Evolutionary conservation across 2,888 invertebrate species (phyloP).

Genomic region (Germaria angustata): DNA sequence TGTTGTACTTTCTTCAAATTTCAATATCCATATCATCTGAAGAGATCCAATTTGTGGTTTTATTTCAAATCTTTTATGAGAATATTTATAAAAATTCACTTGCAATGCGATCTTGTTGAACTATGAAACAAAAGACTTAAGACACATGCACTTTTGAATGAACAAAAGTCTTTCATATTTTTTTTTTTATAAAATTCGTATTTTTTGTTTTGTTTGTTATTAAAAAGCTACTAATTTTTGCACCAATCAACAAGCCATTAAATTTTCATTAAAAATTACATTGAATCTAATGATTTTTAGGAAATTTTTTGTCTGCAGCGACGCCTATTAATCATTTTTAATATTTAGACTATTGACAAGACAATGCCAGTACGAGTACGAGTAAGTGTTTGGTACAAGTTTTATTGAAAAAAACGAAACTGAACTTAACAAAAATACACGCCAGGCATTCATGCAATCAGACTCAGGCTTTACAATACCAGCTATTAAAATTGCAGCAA

Average conservation of each 20-base stretch:
- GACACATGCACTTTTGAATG: background rate
- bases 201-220: background rate
- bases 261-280: conserved; percentile 8
- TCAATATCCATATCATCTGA: too few relatives aligned
- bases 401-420: conserved; percentile 21
- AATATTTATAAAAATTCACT: background rate
- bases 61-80: background rate
- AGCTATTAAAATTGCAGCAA: conserved; percentile 24
- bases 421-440: conserved; percentile 8
- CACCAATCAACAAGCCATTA: conserved; percentile 18
- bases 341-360: conserved; percentile 45
- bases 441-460: background rate
- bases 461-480: conserved; percentile 20
- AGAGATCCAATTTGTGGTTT: too few relatives aligned
- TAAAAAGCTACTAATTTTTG: background rate
- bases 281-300: conserved; percentile 3
- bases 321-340: conserved; percentile 46
- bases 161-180: too few relatives aligned
- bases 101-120: too few relatives aligned
- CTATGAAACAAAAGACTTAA: conserved; percentile 1
- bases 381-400: conserved; percentile 47
- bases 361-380: conserved; percentile 53
- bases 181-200: too few relatives aligned
- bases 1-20: too few relatives aligned
- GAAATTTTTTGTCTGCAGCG: background rate